These are phyloP conservation scores for Mesorhabditis spiculigera DNA, from an alignment of 2,888 invertebrate species.

Conservation along the genomic window DNA sequence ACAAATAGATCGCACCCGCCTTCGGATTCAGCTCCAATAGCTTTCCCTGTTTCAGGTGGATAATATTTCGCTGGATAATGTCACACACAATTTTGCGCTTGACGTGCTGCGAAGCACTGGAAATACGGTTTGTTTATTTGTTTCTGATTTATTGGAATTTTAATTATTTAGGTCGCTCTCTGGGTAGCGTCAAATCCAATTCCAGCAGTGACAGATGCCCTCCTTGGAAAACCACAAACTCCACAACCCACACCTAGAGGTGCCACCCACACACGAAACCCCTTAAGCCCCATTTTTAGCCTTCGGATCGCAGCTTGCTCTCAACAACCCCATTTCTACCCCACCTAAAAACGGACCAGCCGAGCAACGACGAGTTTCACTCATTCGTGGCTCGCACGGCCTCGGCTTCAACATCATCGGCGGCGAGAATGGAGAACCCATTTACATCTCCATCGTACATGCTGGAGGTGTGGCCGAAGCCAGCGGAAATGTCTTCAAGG, in stretches of 20 bases:
- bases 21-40: neutral
- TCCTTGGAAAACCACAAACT: neutral
- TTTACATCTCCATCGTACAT: slow-evolving; percentile 93
- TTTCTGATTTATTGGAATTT: neutral
- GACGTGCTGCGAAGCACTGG: slow-evolving; percentile 88
- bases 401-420: slow-evolving; percentile 98
- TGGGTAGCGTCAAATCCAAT: neutral
- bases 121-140: slow-evolving; percentile 68
- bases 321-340: neutral
- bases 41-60: slow-evolving; percentile 39
- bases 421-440: slow-evolving; percentile 97
- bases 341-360: neutral
- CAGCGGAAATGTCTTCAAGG: slow-evolving; percentile 67
- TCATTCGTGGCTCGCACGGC: slow-evolving; percentile 66
- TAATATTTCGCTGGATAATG: slow-evolving; percentile 83
- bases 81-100: slow-evolving; percentile 96
- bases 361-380: slow-evolving; percentile 31
- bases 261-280: neutral
- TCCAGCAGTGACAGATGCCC: neutral
- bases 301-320: neutral
- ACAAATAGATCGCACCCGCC: neutral
- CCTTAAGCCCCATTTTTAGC: neutral
- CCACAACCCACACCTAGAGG: neutral
- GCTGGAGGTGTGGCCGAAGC: slow-evolving; percentile 94
- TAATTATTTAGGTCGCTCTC: neutral